These are phyloP conservation scores for Chrysolina oricalcia DNA, from an alignment of 2,888 invertebrate genomes.

Conservation along the genomic window DNA sequence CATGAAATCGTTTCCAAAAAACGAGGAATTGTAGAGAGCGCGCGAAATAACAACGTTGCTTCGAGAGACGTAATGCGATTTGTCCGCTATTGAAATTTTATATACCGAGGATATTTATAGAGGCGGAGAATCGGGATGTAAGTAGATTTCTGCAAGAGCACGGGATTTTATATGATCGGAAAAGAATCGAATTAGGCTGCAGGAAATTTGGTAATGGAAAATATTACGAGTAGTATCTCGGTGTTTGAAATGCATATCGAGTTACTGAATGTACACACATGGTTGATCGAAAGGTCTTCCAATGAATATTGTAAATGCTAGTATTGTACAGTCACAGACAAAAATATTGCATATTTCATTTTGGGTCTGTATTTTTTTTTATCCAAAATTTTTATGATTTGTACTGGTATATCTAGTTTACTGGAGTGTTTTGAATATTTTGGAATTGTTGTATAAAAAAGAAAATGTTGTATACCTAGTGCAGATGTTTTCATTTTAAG, in stretches of 20 bases:
- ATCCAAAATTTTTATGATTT: no score
- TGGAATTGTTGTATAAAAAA: no score
- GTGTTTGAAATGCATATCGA: background rate
- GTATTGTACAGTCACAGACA: no score
- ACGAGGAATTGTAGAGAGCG: conserved; percentile 1
- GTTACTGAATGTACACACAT: background rate
- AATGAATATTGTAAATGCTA: background rate
- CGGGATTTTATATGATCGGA: background rate
- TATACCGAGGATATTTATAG: conserved; percentile 28
- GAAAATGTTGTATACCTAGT: no score
- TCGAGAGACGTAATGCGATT: background rate
- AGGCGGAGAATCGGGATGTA: conserved; percentile 23
- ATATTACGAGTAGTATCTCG: background rate
- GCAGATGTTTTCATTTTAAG: no score
- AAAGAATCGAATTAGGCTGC: background rate
- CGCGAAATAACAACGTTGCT: conserved; percentile 7
- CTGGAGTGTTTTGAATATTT: no score
- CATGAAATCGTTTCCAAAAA: conserved; percentile 1
- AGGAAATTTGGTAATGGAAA: conserved; percentile 7
- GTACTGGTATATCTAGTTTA: no score
- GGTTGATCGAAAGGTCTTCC: background rate
- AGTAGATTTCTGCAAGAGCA: conserved; percentile 25
- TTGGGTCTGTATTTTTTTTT: no score
- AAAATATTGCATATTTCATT: no score
- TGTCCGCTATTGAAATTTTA: conserved; percentile 28